Conservation (phyloP, 2,113 vertebrate species). For the Halichoerus grypus region DNA sequence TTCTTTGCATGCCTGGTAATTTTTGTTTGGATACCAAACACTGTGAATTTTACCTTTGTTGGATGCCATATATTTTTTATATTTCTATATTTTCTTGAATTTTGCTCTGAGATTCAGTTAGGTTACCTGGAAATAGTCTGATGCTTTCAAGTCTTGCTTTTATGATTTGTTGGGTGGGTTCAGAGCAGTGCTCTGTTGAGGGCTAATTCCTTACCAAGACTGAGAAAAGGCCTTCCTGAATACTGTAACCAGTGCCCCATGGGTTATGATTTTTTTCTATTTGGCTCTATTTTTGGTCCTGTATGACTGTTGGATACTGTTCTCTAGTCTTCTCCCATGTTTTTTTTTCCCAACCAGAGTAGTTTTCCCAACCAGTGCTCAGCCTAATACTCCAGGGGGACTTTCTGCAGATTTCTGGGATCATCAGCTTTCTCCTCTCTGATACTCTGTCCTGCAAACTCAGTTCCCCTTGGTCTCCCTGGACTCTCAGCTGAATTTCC, state of each 20-base stretch:
- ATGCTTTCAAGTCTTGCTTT: slow-evolving; percentile 1
- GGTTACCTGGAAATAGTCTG: background rate
- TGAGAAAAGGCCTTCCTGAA: background rate
- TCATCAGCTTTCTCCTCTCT: background rate
- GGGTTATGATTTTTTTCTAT: background rate
- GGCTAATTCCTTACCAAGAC: background rate
- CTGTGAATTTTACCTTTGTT: background rate
- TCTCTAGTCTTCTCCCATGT: background rate
- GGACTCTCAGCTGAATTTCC: background rate
- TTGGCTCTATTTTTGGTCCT: background rate
- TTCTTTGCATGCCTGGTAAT: background rate
- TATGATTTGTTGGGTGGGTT: background rate
- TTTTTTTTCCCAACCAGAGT: background rate
- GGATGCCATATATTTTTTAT: slow-evolving; percentile 6
- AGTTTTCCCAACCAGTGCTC: background rate
- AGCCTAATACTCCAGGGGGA: background rate
- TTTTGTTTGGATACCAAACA: background rate
- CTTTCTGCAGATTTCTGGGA: background rate
- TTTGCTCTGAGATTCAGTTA: background rate
- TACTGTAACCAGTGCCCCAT: background rate
- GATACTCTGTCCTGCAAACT: background rate
- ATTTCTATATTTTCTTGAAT: background rate
- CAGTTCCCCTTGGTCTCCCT: background rate
- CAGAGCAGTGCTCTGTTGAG: background rate
- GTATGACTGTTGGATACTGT: background rate